Base-by-base conservation (phyloP, 2,888 invertebrate species). In the Troides oblongomaculatus region DNA sequence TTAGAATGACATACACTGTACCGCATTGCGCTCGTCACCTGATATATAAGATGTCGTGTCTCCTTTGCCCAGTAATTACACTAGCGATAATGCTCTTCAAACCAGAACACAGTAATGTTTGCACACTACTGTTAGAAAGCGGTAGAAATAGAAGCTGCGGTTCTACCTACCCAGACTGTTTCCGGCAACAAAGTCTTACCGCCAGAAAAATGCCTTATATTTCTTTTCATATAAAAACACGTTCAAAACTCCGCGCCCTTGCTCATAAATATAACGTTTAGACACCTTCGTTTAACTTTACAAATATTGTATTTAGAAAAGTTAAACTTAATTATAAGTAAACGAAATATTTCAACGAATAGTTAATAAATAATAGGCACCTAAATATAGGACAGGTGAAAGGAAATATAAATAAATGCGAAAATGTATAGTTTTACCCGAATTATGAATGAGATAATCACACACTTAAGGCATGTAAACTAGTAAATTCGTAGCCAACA, bases 361-460 rank as follows among this genome's bases (percentile, higher is more conserved):
- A 62, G 57, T 66, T 23, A 58, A 59, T 14, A 39, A 14, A 25
- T 50, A 30, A 14, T 14, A 18, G 59, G 50, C 58, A 63, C 21
- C 53, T 36, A 64, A 59, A 50, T 53, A 50, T 62, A 30, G 50
- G 66, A 66, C 71, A 71, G 71, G 71, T 71, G 71, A 56, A 66
- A 64, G 68, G 68, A 71, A 66, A 69, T 69, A 25, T 60, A 62
- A 59, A 71, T 67, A 64, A 66, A 71, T 68, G 66, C 64, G 58
- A 69, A 63, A 63, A 60, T 71, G 67, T 69, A 69, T 71, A 58
- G 56, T 65, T 50, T 64, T 57, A 67, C 43, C 71, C 71, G 70
- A 65, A 71, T 67, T 69, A 66, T 60, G 69, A 69, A 67, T 69
- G 25, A 68, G 69, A 70, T 68, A 70, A 70, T 70, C 70, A 61